These are phyloP conservation scores for Tridacna gigas DNA, from an alignment of 2,888 invertebrate species.

Conservation along the genomic window DNA sequence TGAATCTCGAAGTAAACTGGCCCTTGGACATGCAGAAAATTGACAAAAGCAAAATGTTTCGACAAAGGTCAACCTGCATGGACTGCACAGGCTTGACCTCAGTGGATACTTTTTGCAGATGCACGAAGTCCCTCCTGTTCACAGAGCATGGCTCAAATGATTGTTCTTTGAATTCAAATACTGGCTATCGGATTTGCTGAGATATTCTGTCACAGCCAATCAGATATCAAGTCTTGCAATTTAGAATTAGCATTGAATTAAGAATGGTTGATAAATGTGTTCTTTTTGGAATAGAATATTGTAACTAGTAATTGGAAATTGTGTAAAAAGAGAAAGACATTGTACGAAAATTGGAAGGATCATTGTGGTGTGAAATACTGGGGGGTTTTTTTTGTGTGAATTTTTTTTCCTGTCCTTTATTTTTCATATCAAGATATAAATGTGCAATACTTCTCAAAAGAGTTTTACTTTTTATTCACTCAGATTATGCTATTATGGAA, in stretches of 20 bases:
- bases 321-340: conserved; percentile 2
- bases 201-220: no score
- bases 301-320: neutral
- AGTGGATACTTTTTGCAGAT: no score
- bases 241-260: neutral
- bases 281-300: neutral
- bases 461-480: conserved; percentile 26
- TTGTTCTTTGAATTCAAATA: no score
- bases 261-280: neutral
- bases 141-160: no score
- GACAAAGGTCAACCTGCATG: no score
- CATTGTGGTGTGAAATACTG: conserved; percentile 21
- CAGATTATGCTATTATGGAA: conserved; percentile 8
- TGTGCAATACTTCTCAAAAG: conserved; percentile 38
- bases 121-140: no score
- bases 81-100: no score
- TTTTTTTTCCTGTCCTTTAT: neutral
- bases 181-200: no score
- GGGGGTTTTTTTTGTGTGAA: neutral
- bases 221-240: no score
- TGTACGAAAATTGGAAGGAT: conserved; percentile 5
- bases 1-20: no score
- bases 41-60: no score
- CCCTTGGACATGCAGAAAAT: no score
- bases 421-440: conserved; percentile 31